These are phyloP conservation scores for Aleiodes sp. DNA, from an alignment of 1,140 invertebrate species.

Conservation along the genomic window DNA sequence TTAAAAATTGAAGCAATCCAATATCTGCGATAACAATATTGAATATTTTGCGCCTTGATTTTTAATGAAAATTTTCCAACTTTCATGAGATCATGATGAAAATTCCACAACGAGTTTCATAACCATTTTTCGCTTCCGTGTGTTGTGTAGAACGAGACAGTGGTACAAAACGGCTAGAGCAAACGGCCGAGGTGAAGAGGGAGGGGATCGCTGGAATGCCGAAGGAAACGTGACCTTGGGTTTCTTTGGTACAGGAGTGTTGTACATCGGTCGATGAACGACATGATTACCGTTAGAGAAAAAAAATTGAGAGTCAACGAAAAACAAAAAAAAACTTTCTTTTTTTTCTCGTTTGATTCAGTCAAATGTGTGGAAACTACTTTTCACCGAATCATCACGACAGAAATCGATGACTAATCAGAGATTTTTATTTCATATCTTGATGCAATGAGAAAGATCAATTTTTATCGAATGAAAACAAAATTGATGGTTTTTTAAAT, in stretches of 20 bases:
- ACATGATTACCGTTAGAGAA: constrained; percentile 1
- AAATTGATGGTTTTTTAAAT: too few relatives aligned
- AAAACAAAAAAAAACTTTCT: too few relatives aligned
- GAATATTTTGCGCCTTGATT: too few relatives aligned
- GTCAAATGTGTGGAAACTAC: too few relatives aligned
- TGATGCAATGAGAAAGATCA: too few relatives aligned
- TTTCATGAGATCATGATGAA: neutral
- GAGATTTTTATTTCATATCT: too few relatives aligned
- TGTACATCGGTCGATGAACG: constrained; percentile 9
- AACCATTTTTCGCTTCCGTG: constrained; percentile 11
- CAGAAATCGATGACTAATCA: too few relatives aligned
- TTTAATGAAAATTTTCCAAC: neutral
- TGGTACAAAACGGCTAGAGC: neutral
- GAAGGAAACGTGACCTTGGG: constrained; percentile 17
- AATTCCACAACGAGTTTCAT: constrained; percentile 14
- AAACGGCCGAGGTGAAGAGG: neutral
- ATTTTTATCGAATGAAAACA: too few relatives aligned
- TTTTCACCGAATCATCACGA: too few relatives aligned
- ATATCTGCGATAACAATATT: too few relatives aligned
- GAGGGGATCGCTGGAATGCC: neutral
- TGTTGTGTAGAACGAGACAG: neutral
- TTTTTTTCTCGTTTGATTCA: too few relatives aligned
- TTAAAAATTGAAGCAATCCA: too few relatives aligned
- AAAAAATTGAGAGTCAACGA: constrained; percentile 3
- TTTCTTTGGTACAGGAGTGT: neutral